phyloP scores from a whole-genome alignment of 2,113 vertebrate genomes.

The Manacus vitellinus region DNA sequence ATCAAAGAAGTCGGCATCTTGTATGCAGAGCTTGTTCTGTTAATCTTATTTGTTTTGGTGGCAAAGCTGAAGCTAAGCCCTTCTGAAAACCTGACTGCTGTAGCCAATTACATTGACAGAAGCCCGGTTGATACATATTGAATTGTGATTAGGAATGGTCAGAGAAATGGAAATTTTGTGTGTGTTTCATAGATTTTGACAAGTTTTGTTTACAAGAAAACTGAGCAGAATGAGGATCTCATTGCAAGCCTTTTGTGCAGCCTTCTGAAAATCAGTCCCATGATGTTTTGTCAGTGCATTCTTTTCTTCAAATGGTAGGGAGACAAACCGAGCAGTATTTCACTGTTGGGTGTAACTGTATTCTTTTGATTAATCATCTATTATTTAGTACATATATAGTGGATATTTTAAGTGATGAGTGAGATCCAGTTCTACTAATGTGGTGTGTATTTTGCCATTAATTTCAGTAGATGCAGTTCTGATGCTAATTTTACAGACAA shows the following conservation, averaged over 20 bases:
- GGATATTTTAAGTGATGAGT: neutral
- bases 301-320: neutral
- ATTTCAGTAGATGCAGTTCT: neutral
- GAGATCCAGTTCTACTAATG: neutral
- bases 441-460: neutral
- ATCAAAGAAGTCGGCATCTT: constrained; percentile 8
- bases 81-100: constrained; percentile 1
- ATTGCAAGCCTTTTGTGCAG: neutral
- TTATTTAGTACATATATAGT: neutral
- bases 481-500: neutral
- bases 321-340: neutral
- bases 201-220: neutral
- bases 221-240: neutral
- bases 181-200: neutral
- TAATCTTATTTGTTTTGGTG: constrained; percentile 54
- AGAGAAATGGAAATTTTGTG: neutral
- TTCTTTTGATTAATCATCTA: neutral
- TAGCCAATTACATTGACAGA: constrained; percentile 23
- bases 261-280: neutral
- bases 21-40: neutral
- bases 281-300: neutral
- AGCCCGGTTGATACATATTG: neutral
- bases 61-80: constrained; percentile 16
- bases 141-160: constrained; percentile 5
- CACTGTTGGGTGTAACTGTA: neutral